These are phyloP conservation scores for Cryptus armator DNA, from an alignment of 2,888 invertebrate genomes.

Conservation along the genomic window DNA sequence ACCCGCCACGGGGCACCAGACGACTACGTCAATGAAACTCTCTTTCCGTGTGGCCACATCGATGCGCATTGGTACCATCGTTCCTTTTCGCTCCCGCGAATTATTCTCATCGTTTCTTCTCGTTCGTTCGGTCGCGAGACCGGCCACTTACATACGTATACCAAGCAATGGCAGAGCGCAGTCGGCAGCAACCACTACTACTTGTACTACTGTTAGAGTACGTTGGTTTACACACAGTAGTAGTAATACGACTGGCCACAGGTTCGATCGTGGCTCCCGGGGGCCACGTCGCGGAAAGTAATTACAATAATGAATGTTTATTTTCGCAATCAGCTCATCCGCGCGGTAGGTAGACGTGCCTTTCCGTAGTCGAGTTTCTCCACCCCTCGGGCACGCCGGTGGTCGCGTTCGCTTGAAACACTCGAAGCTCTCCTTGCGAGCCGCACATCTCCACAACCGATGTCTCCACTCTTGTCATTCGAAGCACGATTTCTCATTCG, in stretches of 20 bases:
- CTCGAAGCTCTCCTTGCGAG: constrained; percentile 3
- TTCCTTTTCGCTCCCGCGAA: constrained; percentile 35
- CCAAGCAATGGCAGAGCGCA: not conserved
- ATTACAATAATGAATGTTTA: constrained; percentile 84
- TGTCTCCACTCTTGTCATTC: constrained; percentile 69
- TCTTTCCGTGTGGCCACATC: constrained; percentile 44
- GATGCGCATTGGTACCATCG: constrained; percentile 26
- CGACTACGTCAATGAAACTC: constrained; percentile 77
- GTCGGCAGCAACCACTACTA: not conserved
- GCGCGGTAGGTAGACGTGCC: constrained; percentile 79
- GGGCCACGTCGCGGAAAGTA: constrained; percentile 81
- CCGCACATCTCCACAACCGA: constrained; percentile 45
- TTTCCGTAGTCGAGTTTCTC: constrained; percentile 74
- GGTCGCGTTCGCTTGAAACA: constrained; percentile 61
- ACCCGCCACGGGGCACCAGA: constrained; percentile 74
- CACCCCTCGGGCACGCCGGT: constrained; percentile 71
- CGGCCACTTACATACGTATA: constrained; percentile 24
- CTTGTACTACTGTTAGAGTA: not conserved
- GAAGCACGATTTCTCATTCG: constrained; percentile 68
- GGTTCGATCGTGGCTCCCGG: constrained; percentile 74
- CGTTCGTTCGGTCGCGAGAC: constrained; percentile 28
- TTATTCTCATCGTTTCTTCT: constrained; percentile 60
- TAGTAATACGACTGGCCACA: constrained; percentile 32
- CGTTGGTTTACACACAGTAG: not conserved
- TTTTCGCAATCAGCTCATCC: constrained; percentile 83